phyloP scores from a whole-genome alignment of 1,140 invertebrate genomes.

The Wiebesia pumilae region DNA sequence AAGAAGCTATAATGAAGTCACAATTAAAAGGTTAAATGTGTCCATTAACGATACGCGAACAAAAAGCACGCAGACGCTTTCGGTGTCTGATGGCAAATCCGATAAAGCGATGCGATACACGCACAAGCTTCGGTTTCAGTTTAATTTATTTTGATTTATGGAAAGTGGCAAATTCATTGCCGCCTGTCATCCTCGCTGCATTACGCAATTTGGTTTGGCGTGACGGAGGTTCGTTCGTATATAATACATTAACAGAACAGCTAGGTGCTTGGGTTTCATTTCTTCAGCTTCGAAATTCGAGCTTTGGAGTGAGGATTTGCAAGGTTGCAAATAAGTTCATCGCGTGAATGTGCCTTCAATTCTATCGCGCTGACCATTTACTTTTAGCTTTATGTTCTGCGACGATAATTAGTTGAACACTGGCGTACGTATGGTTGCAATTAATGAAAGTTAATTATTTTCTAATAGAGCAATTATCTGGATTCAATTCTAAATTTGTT shows the following conservation, averaged over 20 bases:
- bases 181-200: too few relatives aligned
- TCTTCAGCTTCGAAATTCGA: neutral
- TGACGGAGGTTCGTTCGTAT: neutral
- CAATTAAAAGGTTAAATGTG: neutral
- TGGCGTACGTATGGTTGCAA: too few relatives aligned
- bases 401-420: neutral
- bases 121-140: neutral
- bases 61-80: neutral
- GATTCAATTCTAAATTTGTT: too few relatives aligned
- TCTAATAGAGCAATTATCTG: too few relatives aligned
- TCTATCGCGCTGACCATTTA: neutral
- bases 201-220: neutral
- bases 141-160: neutral
- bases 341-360: neutral
- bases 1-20: neutral
- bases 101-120: neutral
- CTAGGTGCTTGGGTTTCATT: neutral
- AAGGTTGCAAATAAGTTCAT: neutral
- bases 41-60: neutral
- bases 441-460: neutral
- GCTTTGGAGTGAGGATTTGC: neutral
- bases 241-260: neutral
- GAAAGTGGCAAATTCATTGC: neutral
- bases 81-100: neutral
- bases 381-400: neutral